Percentiles rank a stretch among this genome's conserved stretches.
phyloP scores from a whole-genome alignment of 2,888 invertebrate species.

The Drosophila affinis region DNA sequence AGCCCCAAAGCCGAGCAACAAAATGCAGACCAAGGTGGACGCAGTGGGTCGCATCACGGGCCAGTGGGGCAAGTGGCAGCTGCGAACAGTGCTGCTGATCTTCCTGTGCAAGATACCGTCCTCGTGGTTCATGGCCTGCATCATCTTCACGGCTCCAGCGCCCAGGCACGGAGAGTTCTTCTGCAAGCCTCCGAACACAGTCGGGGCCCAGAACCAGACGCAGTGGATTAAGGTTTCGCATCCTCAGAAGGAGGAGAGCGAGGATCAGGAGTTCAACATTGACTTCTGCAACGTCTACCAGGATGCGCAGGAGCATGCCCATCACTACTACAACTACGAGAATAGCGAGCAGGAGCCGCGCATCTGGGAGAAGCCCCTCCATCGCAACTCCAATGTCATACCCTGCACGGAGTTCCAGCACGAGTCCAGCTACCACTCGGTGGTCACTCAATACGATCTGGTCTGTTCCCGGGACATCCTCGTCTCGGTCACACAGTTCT shows the following conservation, averaged over 20 bases:
- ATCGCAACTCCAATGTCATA: slow-evolving; percentile 80
- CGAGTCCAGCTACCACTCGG: slow-evolving; percentile 81
- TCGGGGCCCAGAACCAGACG: slow-evolving; percentile 80
- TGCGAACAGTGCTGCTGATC: slow-evolving; percentile 83
- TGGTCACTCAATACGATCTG: slow-evolving; percentile 84
- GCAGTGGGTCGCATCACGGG: slow-evolving; percentile 84
- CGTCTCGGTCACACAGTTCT: slow-evolving; percentile 84
- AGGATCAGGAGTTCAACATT: slow-evolving; percentile 83
- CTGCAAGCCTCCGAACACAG: slow-evolving; percentile 83
- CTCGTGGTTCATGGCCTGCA: slow-evolving; percentile 85
- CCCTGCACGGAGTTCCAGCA: slow-evolving; percentile 83
- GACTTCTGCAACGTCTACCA: slow-evolving; percentile 84
- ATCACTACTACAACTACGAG: slow-evolving; percentile 81
- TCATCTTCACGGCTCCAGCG: slow-evolving; percentile 84
- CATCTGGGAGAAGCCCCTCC: slow-evolving; percentile 80
- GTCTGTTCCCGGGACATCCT: slow-evolving; percentile 84
- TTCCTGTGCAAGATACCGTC: slow-evolving; percentile 84
- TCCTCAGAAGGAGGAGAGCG: slow-evolving; percentile 82
- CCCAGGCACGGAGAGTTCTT: slow-evolving; percentile 84
- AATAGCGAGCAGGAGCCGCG: slow-evolving; percentile 77
- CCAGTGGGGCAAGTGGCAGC: slow-evolving; percentile 84
- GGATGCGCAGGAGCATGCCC: slow-evolving; percentile 83
- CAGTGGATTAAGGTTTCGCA: slow-evolving; percentile 84
- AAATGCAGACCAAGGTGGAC: slow-evolving; percentile 83
- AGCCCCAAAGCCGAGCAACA: slow-evolving; percentile 63